A percentile compares a stretch with the other conserved stretches of the same genome.
Evolutionary conservation across 2,888 invertebrate genomes (phyloP).

Genomic region (Sarcophaga caerulescens): DNA sequence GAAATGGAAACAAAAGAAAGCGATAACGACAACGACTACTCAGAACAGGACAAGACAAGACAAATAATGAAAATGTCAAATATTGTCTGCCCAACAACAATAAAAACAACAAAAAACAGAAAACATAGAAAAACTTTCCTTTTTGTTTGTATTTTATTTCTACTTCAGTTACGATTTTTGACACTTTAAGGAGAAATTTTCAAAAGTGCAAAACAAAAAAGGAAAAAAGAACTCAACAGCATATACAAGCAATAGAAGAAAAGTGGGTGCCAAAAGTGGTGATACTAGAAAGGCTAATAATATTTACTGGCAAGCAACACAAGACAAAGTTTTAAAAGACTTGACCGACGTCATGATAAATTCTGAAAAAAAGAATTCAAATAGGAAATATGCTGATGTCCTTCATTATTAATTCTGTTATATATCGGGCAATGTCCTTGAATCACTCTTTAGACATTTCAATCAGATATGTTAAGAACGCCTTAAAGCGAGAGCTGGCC

Average conservation of each 20-base stretch:
- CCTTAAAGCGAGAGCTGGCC: no score
- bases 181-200: constrained; percentile 28
- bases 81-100: constrained; percentile 34
- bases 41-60: background rate
- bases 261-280: background rate
- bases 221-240: background rate
- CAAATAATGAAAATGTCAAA: constrained; percentile 36
- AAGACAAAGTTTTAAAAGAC: no score
- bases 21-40: background rate
- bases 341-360: no score
- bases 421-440: no score
- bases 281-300: no score
- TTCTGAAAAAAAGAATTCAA: no score
- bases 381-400: no score
- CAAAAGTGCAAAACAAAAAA: background rate
- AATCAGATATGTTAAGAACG: no score
- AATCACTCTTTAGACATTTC: no score
- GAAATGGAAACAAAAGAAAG: background rate
- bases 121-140: constrained; percentile 2
- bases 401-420: no score
- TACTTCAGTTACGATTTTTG: background rate
- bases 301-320: no score
- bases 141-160: background rate
- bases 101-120: background rate
- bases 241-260: background rate